Percentiles rank a stretch among this genome's conserved stretches.
These are phyloP conservation scores for Machimus atricapillus DNA, from an alignment of 2,888 invertebrate genomes.

Conservation along the genomic window DNA sequence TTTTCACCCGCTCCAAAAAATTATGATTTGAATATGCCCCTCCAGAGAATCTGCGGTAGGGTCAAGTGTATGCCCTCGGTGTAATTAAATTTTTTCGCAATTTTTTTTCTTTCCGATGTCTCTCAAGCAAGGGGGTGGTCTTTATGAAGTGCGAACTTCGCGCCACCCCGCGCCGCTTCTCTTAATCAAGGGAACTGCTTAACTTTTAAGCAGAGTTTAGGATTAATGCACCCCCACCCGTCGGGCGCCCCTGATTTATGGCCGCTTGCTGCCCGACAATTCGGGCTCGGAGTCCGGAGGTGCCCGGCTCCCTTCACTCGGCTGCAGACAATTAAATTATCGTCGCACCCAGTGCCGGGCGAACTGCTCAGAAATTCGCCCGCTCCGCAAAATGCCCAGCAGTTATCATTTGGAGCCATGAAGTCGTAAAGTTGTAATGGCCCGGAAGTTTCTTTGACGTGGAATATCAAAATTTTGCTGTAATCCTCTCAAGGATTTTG, in stretches of 20 bases:
- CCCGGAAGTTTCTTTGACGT: conserved; percentile 35
- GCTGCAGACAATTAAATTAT: conserved; percentile 30
- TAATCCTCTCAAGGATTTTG: conserved; percentile 14
- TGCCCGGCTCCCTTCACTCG: background rate
- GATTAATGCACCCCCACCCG: conserved; percentile 14
- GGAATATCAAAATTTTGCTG: conserved; percentile 9
- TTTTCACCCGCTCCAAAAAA: background rate
- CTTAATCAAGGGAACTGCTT: conserved; percentile 1
- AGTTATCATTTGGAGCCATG: conserved; percentile 35
- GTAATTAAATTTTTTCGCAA: conserved; percentile 16
- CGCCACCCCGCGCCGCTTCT: background rate
- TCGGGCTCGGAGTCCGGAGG: background rate
- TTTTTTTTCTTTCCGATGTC: background rate
- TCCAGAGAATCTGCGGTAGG: background rate
- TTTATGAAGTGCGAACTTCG: conserved; percentile 4
- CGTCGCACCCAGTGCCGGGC: background rate
- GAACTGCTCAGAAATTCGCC: background rate
- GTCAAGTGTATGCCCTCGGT: background rate
- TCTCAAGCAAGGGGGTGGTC: background rate
- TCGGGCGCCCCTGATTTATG: conserved; percentile 1
- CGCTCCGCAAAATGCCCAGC: conserved; percentile 1
- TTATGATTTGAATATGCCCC: background rate
- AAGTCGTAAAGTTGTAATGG: conserved; percentile 37
- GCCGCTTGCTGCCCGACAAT: background rate
- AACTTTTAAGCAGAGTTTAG: conserved; percentile 23